Conservation (phyloP, 2,797 vertebrate genomes). For the Paguma larvata region DNA sequence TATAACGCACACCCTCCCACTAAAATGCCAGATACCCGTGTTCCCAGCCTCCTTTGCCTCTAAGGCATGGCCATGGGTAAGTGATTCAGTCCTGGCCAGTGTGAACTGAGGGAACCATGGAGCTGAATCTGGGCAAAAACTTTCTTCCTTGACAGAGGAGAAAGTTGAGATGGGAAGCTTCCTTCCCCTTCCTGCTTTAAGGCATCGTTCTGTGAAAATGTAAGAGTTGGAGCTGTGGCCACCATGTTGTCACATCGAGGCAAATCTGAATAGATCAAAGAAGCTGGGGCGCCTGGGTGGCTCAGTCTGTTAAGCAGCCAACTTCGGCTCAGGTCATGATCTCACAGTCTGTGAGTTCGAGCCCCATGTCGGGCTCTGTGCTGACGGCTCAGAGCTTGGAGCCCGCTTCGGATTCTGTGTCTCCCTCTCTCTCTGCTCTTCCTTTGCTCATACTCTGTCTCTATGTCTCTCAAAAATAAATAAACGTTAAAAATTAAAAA, state of each 20-base stretch:
- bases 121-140: neutral
- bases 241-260: neutral
- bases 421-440: no score
- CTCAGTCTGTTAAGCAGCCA: no score
- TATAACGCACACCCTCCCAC: neutral
- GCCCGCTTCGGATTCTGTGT: no score
- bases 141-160: slow-evolving; percentile 30
- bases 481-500: no score
- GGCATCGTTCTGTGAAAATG: neutral
- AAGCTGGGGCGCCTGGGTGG: no score
- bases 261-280: neutral
- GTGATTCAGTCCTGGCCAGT: neutral
- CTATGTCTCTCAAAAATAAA: no score
- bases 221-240: neutral
- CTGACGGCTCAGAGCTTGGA: no score
- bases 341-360: no score
- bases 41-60: neutral
- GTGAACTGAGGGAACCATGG: neutral
- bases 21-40: neutral
- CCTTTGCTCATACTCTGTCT: no score
- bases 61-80: neutral
- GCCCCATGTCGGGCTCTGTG: no score
- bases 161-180: neutral
- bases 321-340: no score
- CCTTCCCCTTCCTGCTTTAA: neutral